Evolutionary conservation across 2,113 vertebrate genomes (phyloP).

Genomic region (Scomber colias): DNA sequence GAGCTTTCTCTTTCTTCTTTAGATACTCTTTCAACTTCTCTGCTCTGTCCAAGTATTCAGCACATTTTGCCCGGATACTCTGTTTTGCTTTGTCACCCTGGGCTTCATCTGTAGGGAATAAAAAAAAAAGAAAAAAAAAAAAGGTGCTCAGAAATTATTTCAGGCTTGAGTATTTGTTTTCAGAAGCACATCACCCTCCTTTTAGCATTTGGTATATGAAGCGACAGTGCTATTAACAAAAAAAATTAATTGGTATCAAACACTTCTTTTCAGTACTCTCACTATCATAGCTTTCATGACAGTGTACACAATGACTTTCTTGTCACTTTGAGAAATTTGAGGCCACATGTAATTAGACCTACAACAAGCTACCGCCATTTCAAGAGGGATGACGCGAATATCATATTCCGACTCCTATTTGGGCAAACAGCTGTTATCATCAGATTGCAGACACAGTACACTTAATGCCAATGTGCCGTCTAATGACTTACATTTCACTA

Average conservation of each 20-base stretch:
- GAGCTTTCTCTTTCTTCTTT: conserved; percentile 92
- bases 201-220: not conserved
- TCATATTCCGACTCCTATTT: not conserved
- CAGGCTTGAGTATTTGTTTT: not conserved
- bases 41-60: conserved; percentile 95
- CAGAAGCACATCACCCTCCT: not conserved
- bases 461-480: not conserved
- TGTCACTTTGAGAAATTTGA: not conserved
- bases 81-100: conserved; percentile 95
- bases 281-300: not conserved
- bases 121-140: conserved; percentile 14
- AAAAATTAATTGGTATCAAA: too few relatives aligned
- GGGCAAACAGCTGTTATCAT: not conserved
- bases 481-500: conserved; percentile 93
- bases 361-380: not conserved
- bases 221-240: too few relatives aligned
- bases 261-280: not conserved
- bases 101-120: conserved; percentile 90
- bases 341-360: not conserved
- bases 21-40: conserved; percentile 96
- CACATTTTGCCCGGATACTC: conserved; percentile 93
- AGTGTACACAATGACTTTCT: not conserved
- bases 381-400: not conserved
- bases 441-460: not conserved
- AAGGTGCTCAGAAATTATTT: not conserved